Conservation (phyloP, 2,113 vertebrate genomes). For the Corvus moneduloides region DNA sequence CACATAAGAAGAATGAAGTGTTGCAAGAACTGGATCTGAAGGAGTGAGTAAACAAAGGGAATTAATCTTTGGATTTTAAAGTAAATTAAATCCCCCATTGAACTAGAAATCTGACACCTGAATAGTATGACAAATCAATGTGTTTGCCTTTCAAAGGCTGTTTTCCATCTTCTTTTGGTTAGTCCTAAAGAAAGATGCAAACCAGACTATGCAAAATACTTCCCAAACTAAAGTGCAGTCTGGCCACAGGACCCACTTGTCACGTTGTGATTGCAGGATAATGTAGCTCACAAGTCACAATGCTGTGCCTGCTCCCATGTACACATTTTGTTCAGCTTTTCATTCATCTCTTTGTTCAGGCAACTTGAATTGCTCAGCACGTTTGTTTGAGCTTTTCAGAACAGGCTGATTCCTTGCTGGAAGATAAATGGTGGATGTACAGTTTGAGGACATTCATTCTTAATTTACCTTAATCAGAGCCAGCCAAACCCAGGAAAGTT, state of each 20-base stretch:
- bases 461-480: background rate
- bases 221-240: background rate
- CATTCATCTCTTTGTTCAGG: background rate
- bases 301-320: background rate
- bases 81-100: background rate
- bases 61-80: background rate
- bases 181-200: background rate
- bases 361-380: background rate
- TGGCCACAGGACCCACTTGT: background rate
- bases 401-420: background rate
- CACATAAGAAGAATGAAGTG: background rate
- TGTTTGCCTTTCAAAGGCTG: background rate
- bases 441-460: background rate
- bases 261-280: background rate
- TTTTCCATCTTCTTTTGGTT: background rate
- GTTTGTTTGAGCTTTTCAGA: background rate
- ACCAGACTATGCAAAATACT: background rate
- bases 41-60: background rate
- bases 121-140: background rate
- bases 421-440: background rate
- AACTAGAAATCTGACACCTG: background rate
- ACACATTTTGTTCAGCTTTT: background rate
- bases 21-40: background rate
- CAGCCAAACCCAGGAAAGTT: background rate
- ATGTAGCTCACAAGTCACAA: background rate